Evolutionary conservation across 2,113 vertebrate genomes (phyloP).

Genomic region (Australoheros scitulus): DNA sequence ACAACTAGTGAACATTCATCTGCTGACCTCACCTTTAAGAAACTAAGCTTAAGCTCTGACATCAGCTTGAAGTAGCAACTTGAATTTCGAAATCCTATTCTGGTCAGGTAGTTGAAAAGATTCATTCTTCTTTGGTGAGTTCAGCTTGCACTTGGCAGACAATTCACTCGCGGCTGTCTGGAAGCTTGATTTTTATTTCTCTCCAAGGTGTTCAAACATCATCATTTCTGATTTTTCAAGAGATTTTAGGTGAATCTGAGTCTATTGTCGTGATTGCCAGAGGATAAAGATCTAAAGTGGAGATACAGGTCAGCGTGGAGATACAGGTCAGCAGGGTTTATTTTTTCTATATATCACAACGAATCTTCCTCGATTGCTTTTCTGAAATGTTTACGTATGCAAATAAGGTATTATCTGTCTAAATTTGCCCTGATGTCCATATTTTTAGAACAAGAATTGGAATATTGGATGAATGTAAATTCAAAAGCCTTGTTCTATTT

Average conservation of each 20-base stretch:
- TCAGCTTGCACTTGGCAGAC: neutral
- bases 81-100: neutral
- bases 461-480: neutral
- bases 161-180: neutral
- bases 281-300: constrained; percentile 4
- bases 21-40: neutral
- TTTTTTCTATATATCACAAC: neutral
- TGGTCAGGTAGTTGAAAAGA: constrained; percentile 19
- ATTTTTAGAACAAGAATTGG: neutral
- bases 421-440: neutral
- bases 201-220: constrained; percentile 12
- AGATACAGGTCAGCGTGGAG: neutral
- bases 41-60: constrained; percentile 5
- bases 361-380: neutral
- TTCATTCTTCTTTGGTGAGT: constrained; percentile 1
- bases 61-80: constrained; percentile 6
- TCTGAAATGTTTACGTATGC: neutral
- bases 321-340: neutral
- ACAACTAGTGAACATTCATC: constrained; percentile 1
- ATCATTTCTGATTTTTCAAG: neutral
- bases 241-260: constrained; percentile 3
- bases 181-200: neutral
- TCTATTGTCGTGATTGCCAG: neutral
- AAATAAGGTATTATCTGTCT: neutral
- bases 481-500: neutral